phyloP scores from a whole-genome alignment of 2,888 invertebrate genomes.

The Pandemis corylana region DNA sequence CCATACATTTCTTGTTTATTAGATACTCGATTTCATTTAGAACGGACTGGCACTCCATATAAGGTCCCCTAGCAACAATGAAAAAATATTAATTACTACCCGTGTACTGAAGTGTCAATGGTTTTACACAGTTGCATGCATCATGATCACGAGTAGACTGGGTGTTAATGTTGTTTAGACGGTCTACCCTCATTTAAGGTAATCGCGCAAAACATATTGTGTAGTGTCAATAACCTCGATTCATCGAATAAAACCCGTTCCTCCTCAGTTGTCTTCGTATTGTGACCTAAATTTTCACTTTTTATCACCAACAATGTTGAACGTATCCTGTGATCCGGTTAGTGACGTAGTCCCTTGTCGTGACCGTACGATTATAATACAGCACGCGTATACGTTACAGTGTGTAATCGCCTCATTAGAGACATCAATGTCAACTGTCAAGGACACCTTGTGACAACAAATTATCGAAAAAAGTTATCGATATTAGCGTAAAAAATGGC shows the following conservation, averaged over 20 bases:
- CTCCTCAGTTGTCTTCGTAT: no score
- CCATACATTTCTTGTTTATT: constrained; percentile 26
- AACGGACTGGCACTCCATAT: neutral
- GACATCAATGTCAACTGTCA: constrained; percentile 7
- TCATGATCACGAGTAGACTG: no score
- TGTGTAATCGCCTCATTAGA: neutral
- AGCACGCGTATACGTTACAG: neutral
- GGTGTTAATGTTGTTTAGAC: no score
- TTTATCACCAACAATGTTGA: neutral
- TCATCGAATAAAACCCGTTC: neutral
- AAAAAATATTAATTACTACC: neutral
- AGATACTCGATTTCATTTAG: constrained; percentile 7
- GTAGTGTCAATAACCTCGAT: no score
- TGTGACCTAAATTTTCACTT: no score
- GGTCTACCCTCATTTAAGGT: no score
- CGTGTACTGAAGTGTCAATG: no score
- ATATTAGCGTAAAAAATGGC: no score
- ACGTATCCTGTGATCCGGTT: neutral
- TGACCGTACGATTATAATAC: neutral
- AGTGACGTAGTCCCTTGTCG: neutral
- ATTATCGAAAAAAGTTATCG: no score
- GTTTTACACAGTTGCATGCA: no score
- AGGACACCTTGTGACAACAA: neutral
- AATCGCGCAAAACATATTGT: no score
- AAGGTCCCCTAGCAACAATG: neutral